These are phyloP conservation scores for Sebastes minor DNA, from an alignment of 2,797 vertebrate genomes.

Conservation along the genomic window DNA sequence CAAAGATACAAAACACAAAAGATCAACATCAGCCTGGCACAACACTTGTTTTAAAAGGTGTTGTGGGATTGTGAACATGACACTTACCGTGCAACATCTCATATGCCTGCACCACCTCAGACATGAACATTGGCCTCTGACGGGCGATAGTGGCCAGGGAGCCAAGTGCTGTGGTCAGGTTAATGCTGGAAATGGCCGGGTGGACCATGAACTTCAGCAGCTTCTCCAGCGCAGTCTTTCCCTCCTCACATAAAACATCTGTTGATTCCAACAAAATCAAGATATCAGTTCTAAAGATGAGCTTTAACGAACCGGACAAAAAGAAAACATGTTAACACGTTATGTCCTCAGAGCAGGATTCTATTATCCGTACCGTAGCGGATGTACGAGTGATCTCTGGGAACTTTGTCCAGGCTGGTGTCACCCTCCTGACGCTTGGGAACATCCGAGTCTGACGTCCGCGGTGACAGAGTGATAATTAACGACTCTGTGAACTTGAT, in stretches of 20 bases:
- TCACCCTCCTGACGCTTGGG: slow-evolving; percentile 91
- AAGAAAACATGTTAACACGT: neutral
- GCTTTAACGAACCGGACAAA: neutral
- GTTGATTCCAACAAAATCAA: neutral
- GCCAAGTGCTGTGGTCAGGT: slow-evolving; percentile 92
- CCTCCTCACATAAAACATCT: slow-evolving; percentile 88
- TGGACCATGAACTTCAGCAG: slow-evolving; percentile 97
- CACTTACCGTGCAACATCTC: slow-evolving; percentile 91
- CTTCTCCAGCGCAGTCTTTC: slow-evolving; percentile 89
- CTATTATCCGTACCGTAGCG: slow-evolving; percentile 83
- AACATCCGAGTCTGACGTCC: slow-evolving; percentile 89
- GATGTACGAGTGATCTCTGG: slow-evolving; percentile 90
- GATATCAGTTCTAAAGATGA: neutral
- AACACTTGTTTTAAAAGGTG: neutral
- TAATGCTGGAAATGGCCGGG: slow-evolving; percentile 96
- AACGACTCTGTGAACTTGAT: slow-evolving; percentile 96
- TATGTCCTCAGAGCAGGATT: neutral
- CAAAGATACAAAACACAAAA: too few species aligned
- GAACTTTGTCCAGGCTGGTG: slow-evolving; percentile 93
- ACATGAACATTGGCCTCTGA: slow-evolving; percentile 98
- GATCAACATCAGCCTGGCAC: too few species aligned
- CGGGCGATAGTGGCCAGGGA: slow-evolving; percentile 92
- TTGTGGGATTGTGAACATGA: neutral
- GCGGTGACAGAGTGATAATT: slow-evolving; percentile 91
- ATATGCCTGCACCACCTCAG: slow-evolving; percentile 94